A percentile compares a stretch with the other conserved stretches of the same genome.
These are phyloP conservation scores for Psophia crepitans DNA, from an alignment of 2,113 vertebrate genomes.

Conservation along the genomic window DNA sequence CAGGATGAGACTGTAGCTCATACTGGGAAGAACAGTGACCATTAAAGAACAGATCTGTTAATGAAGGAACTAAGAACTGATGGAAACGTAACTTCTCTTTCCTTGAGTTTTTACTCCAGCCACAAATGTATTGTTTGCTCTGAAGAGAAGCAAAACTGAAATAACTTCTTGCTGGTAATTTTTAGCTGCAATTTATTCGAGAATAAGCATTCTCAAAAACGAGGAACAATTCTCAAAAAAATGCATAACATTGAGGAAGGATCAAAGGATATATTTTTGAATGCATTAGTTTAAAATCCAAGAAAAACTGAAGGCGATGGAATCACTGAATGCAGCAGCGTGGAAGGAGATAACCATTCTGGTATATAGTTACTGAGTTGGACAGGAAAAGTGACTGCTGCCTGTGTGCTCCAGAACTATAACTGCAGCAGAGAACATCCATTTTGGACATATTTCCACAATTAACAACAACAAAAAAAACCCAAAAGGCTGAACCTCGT, in stretches of 20 bases:
- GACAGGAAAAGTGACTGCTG: not conserved
- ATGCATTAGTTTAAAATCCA: not conserved
- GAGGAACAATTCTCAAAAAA: not conserved
- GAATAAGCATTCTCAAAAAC: not conserved
- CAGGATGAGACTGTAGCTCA: not conserved
- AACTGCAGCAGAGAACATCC: not conserved
- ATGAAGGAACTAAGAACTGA: slow-evolving; percentile 37
- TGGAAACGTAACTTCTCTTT: not conserved
- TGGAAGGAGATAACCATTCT: not conserved
- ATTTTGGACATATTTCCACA: not conserved
- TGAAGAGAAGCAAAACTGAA: not conserved
- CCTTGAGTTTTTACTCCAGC: not conserved
- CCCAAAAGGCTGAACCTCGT: not conserved
- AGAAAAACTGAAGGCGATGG: not conserved
- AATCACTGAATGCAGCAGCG: not conserved
- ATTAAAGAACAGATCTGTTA: not conserved
- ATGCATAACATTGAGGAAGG: not conserved
- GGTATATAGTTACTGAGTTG: not conserved
- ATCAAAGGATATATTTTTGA: not conserved
- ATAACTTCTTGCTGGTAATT: not conserved
- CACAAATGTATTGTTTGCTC: not conserved
- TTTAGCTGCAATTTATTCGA: not conserved
- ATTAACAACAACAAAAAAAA: not conserved
- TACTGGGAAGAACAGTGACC: not conserved
- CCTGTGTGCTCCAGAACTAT: not conserved